phyloP scores from a whole-genome alignment of 2,888 invertebrate genomes.

The Ectemnius cavifrons region DNA sequence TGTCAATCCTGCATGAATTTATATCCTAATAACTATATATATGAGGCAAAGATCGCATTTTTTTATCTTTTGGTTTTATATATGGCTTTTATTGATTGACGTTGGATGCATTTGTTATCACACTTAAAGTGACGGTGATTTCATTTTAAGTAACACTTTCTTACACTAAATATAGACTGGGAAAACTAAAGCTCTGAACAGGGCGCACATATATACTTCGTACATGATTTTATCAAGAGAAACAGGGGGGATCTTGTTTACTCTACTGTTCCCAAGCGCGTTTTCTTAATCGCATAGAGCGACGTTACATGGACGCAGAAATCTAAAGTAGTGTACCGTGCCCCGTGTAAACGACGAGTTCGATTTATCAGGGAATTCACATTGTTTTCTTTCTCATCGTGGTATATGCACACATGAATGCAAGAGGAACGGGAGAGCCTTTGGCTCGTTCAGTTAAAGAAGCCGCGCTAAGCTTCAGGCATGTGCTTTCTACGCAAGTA shows the following conservation, averaged over 20 bases:
- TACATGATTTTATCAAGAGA: constrained; percentile 44
- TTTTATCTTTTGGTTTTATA: too few species aligned
- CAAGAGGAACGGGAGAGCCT: constrained; percentile 8
- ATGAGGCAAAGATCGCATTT: too few species aligned
- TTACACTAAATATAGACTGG: constrained; percentile 1
- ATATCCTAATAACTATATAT: too few species aligned
- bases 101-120: background rate
- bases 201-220: constrained; percentile 7
- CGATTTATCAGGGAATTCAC: constrained; percentile 41
- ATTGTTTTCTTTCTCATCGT: constrained; percentile 31
- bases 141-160: background rate
- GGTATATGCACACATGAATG: constrained; percentile 23
- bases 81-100: too few species aligned
- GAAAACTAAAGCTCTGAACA: background rate
- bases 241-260: constrained; percentile 53
- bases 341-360: constrained; percentile 40
- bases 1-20: too few species aligned
- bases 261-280: constrained; percentile 19
- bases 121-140: background rate
- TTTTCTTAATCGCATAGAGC: constrained; percentile 43
- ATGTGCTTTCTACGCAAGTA: background rate
- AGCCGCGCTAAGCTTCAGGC: constrained; percentile 32
- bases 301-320: constrained; percentile 22
- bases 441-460: constrained; percentile 30
- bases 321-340: constrained; percentile 22